Evolutionary conservation across 1,140 invertebrate genomes (phyloP).

Genomic region (Orius insidiosus): DNA sequence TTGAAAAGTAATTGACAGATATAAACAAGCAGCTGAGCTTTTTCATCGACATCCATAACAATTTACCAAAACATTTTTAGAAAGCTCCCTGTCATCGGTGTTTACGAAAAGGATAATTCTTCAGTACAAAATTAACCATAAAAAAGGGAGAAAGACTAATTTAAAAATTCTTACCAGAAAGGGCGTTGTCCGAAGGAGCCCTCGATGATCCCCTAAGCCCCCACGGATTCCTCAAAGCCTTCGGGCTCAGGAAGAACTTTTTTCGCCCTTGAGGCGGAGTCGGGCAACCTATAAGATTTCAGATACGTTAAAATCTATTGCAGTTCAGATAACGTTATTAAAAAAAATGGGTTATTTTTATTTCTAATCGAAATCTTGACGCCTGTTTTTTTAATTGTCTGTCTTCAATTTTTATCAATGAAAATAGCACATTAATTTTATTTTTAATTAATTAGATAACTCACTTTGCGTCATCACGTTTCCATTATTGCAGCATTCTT

Average conservation of each 20-base stretch:
- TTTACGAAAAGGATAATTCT: too few species aligned
- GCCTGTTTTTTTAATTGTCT: slow-evolving; percentile 1
- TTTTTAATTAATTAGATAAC: slow-evolving; percentile 17
- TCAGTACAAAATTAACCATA: too few species aligned
- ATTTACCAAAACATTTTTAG: too few species aligned
- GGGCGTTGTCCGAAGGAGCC: slow-evolving; percentile 27
- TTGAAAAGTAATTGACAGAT: too few species aligned
- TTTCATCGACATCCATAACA: too few species aligned
- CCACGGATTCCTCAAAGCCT: slow-evolving; percentile 54
- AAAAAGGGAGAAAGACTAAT: too few species aligned
- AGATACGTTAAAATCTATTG: too few species aligned
- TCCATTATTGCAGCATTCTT: slow-evolving; percentile 16
- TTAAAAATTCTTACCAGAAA: slow-evolving; percentile 39
- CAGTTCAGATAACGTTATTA: background rate
- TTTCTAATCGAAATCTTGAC: slow-evolving; percentile 2
- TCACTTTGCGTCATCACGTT: slow-evolving; percentile 33
- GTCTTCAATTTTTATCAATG: slow-evolving; percentile 2
- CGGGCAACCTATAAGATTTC: slow-evolving; percentile 38
- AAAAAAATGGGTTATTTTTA: background rate
- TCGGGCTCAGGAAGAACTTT: slow-evolving; percentile 62
- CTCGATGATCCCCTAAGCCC: slow-evolving; percentile 24
- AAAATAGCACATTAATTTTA: background rate
- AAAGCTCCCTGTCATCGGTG: too few species aligned
- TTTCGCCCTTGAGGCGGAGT: slow-evolving; percentile 60
- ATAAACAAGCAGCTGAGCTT: too few species aligned